Percentiles rank a stretch among this genome's conserved stretches.
Evolutionary conservation across 2,113 vertebrate genomes (phyloP).

Genomic region (Pleuronectes platessa): DNA sequence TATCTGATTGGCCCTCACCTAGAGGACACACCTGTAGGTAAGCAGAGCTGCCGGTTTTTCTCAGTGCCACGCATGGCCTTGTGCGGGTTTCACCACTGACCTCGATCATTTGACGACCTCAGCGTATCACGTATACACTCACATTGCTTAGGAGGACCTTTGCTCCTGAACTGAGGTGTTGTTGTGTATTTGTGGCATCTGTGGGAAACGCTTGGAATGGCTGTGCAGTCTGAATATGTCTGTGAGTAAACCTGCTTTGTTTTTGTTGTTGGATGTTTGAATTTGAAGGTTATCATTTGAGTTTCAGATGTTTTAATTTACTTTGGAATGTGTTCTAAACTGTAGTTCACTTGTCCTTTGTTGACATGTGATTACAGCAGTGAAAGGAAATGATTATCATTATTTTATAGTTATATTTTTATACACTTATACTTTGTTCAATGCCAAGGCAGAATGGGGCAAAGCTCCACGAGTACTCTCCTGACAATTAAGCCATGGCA

Average conservation of each 20-base stretch:
- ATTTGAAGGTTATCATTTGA: not conserved
- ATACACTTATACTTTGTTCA: not conserved
- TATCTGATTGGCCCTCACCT: slow-evolving; percentile 65
- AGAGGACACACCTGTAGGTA: slow-evolving; percentile 69
- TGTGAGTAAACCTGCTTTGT: slow-evolving; percentile 59
- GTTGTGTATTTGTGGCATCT: slow-evolving; percentile 5
- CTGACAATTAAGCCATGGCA: not conserved
- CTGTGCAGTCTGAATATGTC: slow-evolving; percentile 53
- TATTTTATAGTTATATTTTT: not conserved
- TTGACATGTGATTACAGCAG: not conserved
- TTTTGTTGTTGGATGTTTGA: not conserved
- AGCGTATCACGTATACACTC: not conserved
- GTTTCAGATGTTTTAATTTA: not conserved
- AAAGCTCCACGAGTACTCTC: not conserved
- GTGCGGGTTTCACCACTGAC: slow-evolving; percentile 45
- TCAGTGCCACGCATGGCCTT: slow-evolving; percentile 30
- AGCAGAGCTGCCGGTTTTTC: slow-evolving; percentile 34
- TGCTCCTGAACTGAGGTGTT: not conserved
- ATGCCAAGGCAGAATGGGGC: not conserved
- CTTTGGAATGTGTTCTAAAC: not conserved
- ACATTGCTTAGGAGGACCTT: not conserved
- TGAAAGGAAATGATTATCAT: not conserved
- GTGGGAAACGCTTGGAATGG: slow-evolving; percentile 50
- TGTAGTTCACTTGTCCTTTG: not conserved
- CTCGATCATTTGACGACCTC: slow-evolving; percentile 28